Percentiles rank a stretch among this genome's conserved stretches.
Evolutionary conservation across 2,113 vertebrate species (phyloP).

Genomic region (Nibea coibor): DNA sequence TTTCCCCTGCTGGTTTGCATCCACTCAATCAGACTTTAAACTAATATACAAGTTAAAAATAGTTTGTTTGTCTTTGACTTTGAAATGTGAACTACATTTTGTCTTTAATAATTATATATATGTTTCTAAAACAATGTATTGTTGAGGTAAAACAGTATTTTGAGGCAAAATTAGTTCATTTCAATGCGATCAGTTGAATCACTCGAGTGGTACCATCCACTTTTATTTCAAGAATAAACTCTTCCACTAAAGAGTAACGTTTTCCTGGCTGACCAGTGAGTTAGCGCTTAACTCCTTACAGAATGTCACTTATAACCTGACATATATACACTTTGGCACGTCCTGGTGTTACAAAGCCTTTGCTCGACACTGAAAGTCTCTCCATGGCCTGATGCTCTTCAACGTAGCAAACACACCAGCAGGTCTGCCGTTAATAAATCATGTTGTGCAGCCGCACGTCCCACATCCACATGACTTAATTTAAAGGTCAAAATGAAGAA

Average conservation of each 20-base stretch:
- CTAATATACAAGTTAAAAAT: not conserved
- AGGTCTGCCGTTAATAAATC: slow-evolving; percentile 12
- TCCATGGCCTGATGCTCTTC: not conserved
- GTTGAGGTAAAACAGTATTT: not conserved
- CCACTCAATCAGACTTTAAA: not conserved
- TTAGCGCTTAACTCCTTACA: not conserved
- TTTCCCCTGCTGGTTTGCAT: slow-evolving; percentile 14
- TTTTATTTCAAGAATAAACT: too few species aligned
- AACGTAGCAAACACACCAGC: not conserved
- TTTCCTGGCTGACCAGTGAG: not conserved
- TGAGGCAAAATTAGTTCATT: not conserved
- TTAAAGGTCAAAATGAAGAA: slow-evolving; percentile 25
- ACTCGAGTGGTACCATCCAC: too few species aligned
- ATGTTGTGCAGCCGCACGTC: not conserved
- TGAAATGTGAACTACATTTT: too few species aligned
- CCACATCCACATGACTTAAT: not conserved
- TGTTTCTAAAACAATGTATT: not conserved
- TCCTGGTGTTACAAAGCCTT: not conserved
- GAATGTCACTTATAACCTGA: too few species aligned
- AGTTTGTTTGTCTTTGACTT: not conserved
- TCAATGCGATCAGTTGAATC: not conserved
- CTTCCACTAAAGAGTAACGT: not conserved
- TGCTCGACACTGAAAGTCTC: not conserved
- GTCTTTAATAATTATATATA: not conserved
- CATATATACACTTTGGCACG: not conserved